A percentile compares a stretch with the other conserved stretches of the same genome.
Conservation (phyloP, 1,140 invertebrate species). For the Megalonaias nervosa region DNA sequence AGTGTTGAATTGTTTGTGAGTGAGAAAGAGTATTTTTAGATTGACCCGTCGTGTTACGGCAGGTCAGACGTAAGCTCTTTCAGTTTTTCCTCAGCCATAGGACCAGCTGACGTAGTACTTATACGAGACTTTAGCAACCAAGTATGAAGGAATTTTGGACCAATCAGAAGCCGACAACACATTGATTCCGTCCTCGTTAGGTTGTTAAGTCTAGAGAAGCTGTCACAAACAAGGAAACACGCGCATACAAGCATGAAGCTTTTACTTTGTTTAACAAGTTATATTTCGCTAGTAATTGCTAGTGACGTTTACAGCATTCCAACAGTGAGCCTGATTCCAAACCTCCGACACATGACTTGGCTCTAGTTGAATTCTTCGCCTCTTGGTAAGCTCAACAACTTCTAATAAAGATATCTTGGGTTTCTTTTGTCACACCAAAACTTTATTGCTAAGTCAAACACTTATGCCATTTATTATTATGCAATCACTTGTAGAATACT, state of each 20-base stretch:
- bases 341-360: constrained; percentile 87
- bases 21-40: too few species aligned
- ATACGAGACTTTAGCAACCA: neutral
- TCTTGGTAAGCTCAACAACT: constrained; percentile 84
- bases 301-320: constrained; percentile 90
- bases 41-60: too few species aligned
- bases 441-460: neutral
- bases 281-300: constrained; percentile 73
- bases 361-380: constrained; percentile 98
- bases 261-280: constrained; percentile 10
- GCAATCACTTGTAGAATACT: neutral
- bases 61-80: too few species aligned
- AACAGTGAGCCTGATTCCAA: constrained; percentile 87
- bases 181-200: constrained; percentile 40
- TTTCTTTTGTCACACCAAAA: neutral
- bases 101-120: too few species aligned
- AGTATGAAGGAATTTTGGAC: constrained; percentile 36
- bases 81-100: too few species aligned
- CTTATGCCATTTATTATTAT: neutral
- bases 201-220: constrained; percentile 6
- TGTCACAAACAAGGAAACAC: neutral
- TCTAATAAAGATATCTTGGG: neutral
- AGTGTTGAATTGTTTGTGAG: too few species aligned
- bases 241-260: constrained; percentile 29
- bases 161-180: constrained; percentile 57